Percentiles rank a stretch among this genome's conserved stretches.
Conservation (phyloP, 2,113 vertebrate genomes). For the Sebastes schlegelii region DNA sequence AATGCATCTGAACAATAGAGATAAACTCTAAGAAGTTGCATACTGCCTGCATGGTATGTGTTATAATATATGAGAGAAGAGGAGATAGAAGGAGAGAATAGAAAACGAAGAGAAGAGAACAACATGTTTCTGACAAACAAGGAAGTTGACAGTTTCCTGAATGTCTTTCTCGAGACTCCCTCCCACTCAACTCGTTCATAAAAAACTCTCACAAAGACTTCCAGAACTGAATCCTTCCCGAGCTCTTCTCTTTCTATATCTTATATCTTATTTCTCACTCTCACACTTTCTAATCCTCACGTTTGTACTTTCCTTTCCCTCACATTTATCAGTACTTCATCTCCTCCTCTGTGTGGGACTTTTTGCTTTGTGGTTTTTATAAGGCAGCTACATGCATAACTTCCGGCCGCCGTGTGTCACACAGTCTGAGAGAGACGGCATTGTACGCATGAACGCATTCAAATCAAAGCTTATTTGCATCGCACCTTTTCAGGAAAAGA, state of each 20-base stretch:
- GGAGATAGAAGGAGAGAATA: background rate
- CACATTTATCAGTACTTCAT: background rate
- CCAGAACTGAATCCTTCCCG: background rate
- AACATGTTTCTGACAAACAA: constrained; percentile 30
- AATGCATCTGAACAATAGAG: background rate
- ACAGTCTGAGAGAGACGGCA: background rate
- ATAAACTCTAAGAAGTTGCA: background rate
- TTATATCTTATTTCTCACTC: background rate
- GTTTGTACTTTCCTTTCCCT: background rate
- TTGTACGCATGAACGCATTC: background rate
- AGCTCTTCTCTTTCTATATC: background rate
- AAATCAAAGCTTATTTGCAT: constrained; percentile 10
- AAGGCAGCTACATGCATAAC: background rate
- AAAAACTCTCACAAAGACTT: background rate
- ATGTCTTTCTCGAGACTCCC: constrained; percentile 50
- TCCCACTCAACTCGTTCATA: constrained; percentile 17
- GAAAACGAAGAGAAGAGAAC: background rate
- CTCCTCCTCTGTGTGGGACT: background rate
- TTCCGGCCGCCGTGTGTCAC: constrained; percentile 13
- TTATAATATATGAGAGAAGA: background rate
- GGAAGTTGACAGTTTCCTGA: constrained; percentile 61
- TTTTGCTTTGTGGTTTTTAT: background rate
- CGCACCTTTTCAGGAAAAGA: constrained; percentile 7
- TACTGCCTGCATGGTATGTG: background rate
- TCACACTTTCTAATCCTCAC: background rate